Evolutionary conservation across 2,797 vertebrate genomes (phyloP), one percentile per base, ranked within the genome.

Genomic region (Bradypus variegatus): DNA sequence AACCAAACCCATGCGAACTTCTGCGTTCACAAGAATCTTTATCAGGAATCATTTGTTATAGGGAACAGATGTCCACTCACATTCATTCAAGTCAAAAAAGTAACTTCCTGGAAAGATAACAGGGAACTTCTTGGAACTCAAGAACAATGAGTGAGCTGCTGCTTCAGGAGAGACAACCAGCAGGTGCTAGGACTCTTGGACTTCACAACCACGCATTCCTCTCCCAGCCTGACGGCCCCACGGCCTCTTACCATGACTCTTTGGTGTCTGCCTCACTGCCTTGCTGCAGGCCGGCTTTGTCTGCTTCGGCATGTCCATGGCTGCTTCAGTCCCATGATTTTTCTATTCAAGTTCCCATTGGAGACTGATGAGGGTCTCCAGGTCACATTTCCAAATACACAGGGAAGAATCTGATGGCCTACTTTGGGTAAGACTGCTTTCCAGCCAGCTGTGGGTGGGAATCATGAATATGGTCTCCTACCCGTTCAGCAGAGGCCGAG

Each of bases 171-270:
- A 8, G 13, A 6, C 27, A 50, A 19, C 8, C 18, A 14, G 6
- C n/a, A 29, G 36, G 77, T 29, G 4, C 38, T 33, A 0, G 19
- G 41, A 31, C 27, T 62, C 33, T 12, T 0, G 19, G 41, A 31
- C 27, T 62, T 25, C 13, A 11, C 19, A 36, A 18, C 41, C n/a
- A 38, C 29, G 60, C 8, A 10, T 33, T 31, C 29, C 33, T 33
- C 62, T 13, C 4, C 27, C 75, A 14, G 8, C 15, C 27, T 67
- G 3, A 13, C 2, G 29, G 41, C 9, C 50, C 3, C 55, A 13
- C 2, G 19, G 29, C 33, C 6, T 16, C 41, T 70, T 21, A 1
- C 12, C 8, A 27, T 15, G 12, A 3, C 1, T 55, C 38, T 27
- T 60, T 45, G 2, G 6, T 27, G 31, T 70, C 25, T 58, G 38